phyloP scores from a whole-genome alignment of 2,113 vertebrate species.

The Motacilla tschutschensis region DNA sequence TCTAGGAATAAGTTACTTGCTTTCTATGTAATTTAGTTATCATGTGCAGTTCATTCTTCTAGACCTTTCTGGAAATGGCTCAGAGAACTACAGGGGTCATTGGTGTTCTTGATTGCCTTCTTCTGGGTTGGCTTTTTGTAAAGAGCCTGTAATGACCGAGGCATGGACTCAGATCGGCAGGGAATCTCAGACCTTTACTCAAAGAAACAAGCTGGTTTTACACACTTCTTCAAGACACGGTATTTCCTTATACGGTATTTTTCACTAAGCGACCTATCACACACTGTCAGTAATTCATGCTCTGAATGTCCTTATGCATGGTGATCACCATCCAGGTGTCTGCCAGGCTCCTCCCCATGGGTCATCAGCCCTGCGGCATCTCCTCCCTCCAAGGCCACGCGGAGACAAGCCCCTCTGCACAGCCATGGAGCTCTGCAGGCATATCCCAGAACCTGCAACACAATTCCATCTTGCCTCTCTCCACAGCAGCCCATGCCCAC shows the following conservation, averaged over 20 bases:
- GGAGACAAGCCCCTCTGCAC: no score
- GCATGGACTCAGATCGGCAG: rapidly evolving
- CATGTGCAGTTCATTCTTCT: neutral
- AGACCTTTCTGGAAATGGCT: neutral
- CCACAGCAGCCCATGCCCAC: neutral
- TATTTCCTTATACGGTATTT: neutral
- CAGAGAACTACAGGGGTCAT: neutral
- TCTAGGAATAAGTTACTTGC: neutral
- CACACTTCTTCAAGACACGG: neutral
- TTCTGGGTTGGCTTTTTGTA: neutral
- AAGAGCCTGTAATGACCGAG: rapidly evolving
- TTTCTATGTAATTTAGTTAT: neutral
- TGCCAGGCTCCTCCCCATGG: neutral
- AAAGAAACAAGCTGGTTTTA: neutral
- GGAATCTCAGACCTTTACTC: neutral
- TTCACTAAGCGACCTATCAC: neutral
- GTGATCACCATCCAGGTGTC: rapidly evolving
- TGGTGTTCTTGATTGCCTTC: neutral
- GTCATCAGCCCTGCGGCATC: rapidly evolving
- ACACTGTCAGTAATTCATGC: neutral
- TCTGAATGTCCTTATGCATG: rapidly evolving
- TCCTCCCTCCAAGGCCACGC: rapidly evolving
- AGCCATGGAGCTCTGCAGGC: neutral
- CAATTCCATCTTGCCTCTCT: neutral
- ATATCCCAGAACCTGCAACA: neutral